Conservation (phyloP, 2,113 vertebrate genomes). For the Lycocorax pyrrhopterus region DNA sequence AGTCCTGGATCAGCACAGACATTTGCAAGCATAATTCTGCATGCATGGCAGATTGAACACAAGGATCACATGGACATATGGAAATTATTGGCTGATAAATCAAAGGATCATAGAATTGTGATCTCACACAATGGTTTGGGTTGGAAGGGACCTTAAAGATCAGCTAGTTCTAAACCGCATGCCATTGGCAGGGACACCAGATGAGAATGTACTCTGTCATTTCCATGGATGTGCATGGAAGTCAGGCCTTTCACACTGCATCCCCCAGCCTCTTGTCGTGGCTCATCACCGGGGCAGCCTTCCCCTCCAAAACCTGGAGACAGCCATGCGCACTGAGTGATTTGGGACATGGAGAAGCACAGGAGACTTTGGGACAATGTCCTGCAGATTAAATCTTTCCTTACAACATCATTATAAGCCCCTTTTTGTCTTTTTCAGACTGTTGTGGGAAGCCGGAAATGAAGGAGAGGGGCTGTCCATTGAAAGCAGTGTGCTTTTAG, state of each 20-base stretch:
- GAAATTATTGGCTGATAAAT: not conserved
- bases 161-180: not conserved
- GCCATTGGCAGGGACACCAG: not conserved
- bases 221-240: not conserved
- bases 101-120: not conserved
- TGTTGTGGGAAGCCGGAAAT: not conserved
- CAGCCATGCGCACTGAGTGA: not conserved
- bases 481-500: not conserved
- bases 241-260: not conserved
- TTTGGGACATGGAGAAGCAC: not conserved
- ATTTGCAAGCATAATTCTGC: not conserved
- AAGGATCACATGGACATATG: rapidly evolving
- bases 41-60: rapidly evolving
- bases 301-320: not conserved
- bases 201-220: not conserved
- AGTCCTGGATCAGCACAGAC: not conserved
- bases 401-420: not conserved
- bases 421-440: not conserved
- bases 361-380: not conserved
- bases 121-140: not conserved
- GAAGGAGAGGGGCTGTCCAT: not conserved
- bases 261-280: not conserved
- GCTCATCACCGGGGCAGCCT: not conserved
- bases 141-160: not conserved
- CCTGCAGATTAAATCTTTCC: not conserved